A percentile compares a stretch with the other conserved stretches of the same genome.
These are phyloP conservation scores for Lophura nycthemera DNA, from an alignment of 2,113 vertebrate genomes.

Conservation along the genomic window DNA sequence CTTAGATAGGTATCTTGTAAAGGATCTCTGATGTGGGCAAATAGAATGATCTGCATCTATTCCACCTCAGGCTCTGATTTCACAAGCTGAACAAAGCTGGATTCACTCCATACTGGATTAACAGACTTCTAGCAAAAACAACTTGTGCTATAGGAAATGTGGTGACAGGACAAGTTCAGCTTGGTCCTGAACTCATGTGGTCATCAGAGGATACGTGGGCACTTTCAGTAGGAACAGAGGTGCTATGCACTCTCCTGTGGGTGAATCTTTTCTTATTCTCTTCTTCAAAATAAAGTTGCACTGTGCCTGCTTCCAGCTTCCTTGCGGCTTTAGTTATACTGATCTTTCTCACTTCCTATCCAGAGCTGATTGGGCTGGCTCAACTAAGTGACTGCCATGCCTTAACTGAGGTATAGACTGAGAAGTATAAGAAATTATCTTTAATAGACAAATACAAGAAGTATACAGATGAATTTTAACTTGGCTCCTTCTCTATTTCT, in stretches of 20 bases:
- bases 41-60: background rate
- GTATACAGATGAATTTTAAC: background rate
- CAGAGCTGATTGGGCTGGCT: background rate
- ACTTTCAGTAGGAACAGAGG: background rate
- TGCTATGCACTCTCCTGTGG: background rate
- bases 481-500: background rate
- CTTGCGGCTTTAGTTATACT: background rate
- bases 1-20: background rate
- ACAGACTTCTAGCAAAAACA: conserved; percentile 45
- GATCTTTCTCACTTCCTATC: background rate
- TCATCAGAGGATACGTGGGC: background rate
- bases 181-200: background rate
- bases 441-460: background rate
- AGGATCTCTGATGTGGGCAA: conserved; percentile 53
- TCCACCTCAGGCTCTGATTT: conserved; percentile 34
- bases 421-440: background rate
- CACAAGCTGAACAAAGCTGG: conserved; percentile 19
- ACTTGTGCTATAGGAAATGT: background rate
- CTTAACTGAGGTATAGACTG: background rate
- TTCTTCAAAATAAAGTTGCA: background rate
- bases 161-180: background rate
- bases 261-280: background rate
- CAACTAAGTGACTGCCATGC: background rate
- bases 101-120: background rate
- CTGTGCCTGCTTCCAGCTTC: background rate